A percentile compares a stretch with the other conserved stretches of the same genome.
Conservation (phyloP, 1,140 invertebrate genomes). For the Pentalonia nigronervosa region DNA sequence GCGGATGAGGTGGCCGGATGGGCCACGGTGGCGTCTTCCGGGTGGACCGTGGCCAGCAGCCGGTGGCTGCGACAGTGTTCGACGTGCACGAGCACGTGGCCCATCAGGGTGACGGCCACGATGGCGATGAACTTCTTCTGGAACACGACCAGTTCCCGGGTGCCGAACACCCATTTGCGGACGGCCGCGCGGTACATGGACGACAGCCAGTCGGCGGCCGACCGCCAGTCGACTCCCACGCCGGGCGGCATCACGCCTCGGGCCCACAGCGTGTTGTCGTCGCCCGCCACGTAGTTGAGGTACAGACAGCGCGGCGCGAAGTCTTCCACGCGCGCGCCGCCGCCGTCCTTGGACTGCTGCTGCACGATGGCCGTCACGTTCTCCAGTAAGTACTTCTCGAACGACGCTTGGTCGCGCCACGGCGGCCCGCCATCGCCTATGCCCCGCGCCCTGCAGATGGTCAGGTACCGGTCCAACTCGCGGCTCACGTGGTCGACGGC, state of each 20-base stretch:
- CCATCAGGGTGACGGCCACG: neutral
- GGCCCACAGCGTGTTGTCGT: neutral
- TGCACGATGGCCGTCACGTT: neutral
- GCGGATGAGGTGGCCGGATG: neutral
- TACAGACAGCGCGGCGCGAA: neutral
- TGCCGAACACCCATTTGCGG: neutral
- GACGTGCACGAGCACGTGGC: constrained; percentile 31
- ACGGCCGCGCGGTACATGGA: neutral
- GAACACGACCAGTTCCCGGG: neutral
- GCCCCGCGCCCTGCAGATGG: neutral
- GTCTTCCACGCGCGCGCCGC: neutral
- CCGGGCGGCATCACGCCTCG: neutral
- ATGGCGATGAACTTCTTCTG: constrained; percentile 18
- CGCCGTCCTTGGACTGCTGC: neutral
- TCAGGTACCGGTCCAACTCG: neutral
- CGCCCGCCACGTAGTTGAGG: constrained; percentile 18
- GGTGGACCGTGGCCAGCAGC: neutral
- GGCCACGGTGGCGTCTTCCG: no score
- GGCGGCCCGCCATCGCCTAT: neutral
- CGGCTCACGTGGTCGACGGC: neutral
- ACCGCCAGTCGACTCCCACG: constrained; percentile 3
- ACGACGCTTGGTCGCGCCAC: neutral
- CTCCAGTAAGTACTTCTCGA: constrained; percentile 45
- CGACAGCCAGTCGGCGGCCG: neutral
- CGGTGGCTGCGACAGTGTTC: neutral